Percentiles rank a stretch among this genome's conserved stretches.
These are phyloP conservation scores for Acheta domesticus DNA, from an alignment of 2,888 invertebrate genomes.

Conservation along the genomic window DNA sequence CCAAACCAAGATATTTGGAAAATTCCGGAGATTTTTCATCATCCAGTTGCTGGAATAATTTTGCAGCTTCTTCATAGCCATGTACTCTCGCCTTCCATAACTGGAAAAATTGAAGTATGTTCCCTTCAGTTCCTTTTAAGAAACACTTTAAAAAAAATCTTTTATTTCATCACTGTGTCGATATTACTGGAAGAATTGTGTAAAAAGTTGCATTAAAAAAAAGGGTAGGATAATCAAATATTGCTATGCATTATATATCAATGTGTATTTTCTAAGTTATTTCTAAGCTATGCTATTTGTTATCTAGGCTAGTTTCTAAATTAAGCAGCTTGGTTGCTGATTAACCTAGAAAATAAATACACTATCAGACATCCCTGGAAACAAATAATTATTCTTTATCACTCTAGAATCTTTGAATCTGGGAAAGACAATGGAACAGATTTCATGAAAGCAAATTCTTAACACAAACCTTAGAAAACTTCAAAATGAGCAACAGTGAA, in stretches of 20 bases:
- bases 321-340: too few relatives aligned
- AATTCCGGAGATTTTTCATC: conserved; percentile 94
- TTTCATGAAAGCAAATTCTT: too few relatives aligned
- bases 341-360: too few relatives aligned
- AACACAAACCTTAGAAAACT: too few relatives aligned
- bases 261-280: neutral
- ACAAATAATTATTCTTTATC: too few relatives aligned
- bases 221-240: neutral
- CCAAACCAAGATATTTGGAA: conserved; percentile 81
- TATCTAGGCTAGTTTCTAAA: too few relatives aligned
- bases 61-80: conserved; percentile 91
- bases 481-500: too few relatives aligned
- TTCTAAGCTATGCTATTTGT: too few relatives aligned
- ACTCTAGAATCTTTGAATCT: too few relatives aligned
- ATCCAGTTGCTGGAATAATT: conserved; percentile 79
- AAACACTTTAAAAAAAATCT: neutral
- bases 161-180: too few relatives aligned
- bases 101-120: conserved; percentile 45
- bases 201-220: neutral
- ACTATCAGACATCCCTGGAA: too few relatives aligned
- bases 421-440: too few relatives aligned
- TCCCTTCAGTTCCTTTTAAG: neutral
- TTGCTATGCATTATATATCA: neutral
- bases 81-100: conserved; percentile 92
- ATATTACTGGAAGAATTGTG: neutral